A percentile compares a stretch with the other conserved stretches of the same genome.
phyloP scores from a whole-genome alignment of 2,888 invertebrate species.

The Dysmachus trigonus region DNA sequence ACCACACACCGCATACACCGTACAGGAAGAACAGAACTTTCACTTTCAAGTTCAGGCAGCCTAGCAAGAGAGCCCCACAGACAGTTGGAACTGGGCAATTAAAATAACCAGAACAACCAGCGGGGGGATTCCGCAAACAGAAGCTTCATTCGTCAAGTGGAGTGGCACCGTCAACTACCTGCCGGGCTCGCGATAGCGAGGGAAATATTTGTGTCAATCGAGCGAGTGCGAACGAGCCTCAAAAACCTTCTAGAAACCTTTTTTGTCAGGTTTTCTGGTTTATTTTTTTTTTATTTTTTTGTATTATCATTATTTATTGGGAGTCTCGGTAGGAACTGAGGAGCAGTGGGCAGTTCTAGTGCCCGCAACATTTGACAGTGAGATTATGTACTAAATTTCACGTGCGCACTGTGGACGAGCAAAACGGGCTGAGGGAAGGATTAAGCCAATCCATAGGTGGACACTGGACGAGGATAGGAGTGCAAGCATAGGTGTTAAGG shows the following conservation, averaged over 20 bases:
- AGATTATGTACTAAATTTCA: background rate
- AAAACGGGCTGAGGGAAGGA: background rate
- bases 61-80: background rate
- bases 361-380: background rate
- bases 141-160: background rate
- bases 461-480: too few species aligned
- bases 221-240: background rate
- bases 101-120: background rate
- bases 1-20: background rate
- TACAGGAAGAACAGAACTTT: constrained; percentile 15
- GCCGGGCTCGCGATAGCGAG: background rate
- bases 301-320: too few species aligned
- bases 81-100: constrained; percentile 3
- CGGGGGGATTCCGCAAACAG: background rate
- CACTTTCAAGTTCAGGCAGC: constrained; percentile 36
- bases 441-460: background rate
- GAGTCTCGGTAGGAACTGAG: background rate
- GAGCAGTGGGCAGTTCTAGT: background rate
- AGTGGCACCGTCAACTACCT: background rate
- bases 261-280: background rate
- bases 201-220: constrained; percentile 29
- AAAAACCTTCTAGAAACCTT: background rate
- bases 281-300: background rate
- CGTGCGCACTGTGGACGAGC: background rate
- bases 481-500: background rate